Base-by-base conservation (phyloP, 2,797 vertebrate species). In the Sebastes hubbsi region DNA sequence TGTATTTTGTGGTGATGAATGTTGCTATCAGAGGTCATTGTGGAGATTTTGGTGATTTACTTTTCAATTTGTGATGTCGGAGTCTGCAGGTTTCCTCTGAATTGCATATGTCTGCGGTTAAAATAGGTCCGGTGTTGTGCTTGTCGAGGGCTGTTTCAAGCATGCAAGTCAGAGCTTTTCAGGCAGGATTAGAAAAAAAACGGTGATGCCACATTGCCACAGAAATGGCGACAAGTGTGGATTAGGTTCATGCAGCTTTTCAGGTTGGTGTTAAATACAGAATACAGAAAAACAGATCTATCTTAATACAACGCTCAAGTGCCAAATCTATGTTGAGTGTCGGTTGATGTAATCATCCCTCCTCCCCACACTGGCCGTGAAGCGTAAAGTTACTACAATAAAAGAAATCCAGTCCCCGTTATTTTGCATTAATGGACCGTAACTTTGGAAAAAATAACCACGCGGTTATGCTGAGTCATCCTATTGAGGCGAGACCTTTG, bases 1-100 rank as follows among this genome's bases (percentile, higher is more conserved):
- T 65, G 27, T 3, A 2, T 78, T 65, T 71, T 5, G n/a, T 32
- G 74, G 32, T 72, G 49, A 66, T 69, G 25, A 67, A 70, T 80
- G 64, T 24, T 73, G 24, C 16, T 11, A 49, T 65, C 22, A n/a
- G 61, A 66, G 27, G 49, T 71, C 61, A 25, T 20, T 4, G 18
- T 54, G 54, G 18, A 7, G 42, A 54, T 64, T 29, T 27, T 1
- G 3, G 56, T 18, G 11, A 61, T 78, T 27, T 52, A 8, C 29
- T 72, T 38, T 14, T 42, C 20, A 16, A 22, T 78, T 56, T 27
- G 22, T 61, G 56, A 63, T 36, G 20, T 34, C 36, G 1, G 3
- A 49, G 46, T 16, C 30, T 16, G 18, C 49, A 20, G 61, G 30
- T 72, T 66, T 66, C 55, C 72, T 71, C 64, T 46, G 58, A 79